A percentile compares a stretch with the other conserved stretches of the same genome.
Evolutionary conservation across 2,797 vertebrate species (phyloP).

Genomic region (Rhabdophis nuchalis): DNA sequence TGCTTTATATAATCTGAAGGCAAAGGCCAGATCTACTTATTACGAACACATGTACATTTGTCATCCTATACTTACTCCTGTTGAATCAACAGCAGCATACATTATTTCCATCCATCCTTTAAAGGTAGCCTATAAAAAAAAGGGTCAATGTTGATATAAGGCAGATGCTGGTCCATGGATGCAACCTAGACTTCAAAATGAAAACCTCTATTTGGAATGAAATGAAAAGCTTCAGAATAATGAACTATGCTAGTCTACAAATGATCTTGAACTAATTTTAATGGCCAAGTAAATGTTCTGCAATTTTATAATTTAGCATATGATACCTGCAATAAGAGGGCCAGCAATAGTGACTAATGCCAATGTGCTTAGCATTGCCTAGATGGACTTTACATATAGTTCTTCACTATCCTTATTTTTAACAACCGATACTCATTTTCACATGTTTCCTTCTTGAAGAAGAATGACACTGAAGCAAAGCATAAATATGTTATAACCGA

Average conservation of each 20-base stretch:
- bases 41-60: neutral
- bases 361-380: neutral
- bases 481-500: neutral
- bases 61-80: slow-evolving; percentile 82
- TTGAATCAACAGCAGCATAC: slow-evolving; percentile 97
- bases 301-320: neutral
- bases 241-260: neutral
- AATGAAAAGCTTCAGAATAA: neutral
- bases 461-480: neutral
- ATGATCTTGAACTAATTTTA: neutral
- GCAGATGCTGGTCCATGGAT: neutral
- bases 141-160: neutral
- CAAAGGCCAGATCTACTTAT: neutral
- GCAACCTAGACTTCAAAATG: neutral
- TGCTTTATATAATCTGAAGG: neutral
- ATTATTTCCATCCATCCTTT: slow-evolving; percentile 99
- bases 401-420: neutral
- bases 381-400: neutral
- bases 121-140: slow-evolving; percentile 86
- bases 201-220: neutral
- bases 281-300: neutral
- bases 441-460: neutral
- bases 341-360: neutral
- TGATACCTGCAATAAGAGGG: neutral
- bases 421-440: neutral